Evolutionary conservation across 2,113 vertebrate genomes (phyloP), one percentile per base, ranked within the genome.

Genomic region (Pituophis catenifer): DNA sequence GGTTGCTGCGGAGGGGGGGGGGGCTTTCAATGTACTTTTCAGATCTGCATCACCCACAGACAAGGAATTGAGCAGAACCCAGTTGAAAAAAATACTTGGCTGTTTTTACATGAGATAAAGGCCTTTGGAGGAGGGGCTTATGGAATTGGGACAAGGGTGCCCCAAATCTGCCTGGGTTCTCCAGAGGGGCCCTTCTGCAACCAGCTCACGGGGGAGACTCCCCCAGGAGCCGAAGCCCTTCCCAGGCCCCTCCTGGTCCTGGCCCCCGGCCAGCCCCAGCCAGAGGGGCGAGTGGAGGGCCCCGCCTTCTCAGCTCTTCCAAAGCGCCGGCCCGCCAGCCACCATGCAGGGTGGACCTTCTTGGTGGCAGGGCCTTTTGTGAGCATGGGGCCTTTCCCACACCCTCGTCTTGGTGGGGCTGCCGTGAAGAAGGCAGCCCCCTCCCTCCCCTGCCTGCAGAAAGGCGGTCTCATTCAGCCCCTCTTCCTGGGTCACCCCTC

Each of bases 1-100:
- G 6, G 13, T 33, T 33, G n/a, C 2, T 2, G 26, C 3, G n/a
- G 13, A 3, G 70, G 1, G 29, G 94, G 29, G 94, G 9, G 8
- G 52, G 52, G 9, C 58, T 86, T 96, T 95, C 95, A 96, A 94
- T 93, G 95, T 95, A 95, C 93, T 95, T 96, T 96, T 95, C 95
- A 96, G 96, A 93, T 90, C 94, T 59, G 58, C 58, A 21, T 58
- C 57, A 2, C 19, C 19, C 57, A 29, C 4, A 29, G 0, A 0
- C 65, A 85, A 95, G 94, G 94, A 24, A 21, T 55, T 23, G 89
- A 94, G 96, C 89, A 94, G 94, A 94, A 94, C 94, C 94, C 91
- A 85, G 65, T 11, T 11, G 44, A 50, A 50, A 11, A 10, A 26
- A 24, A 86, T 9, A 26, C 21, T 6, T 5, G 3, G 21, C 21